Percentiles rank a stretch among this genome's conserved stretches.
Conservation (phyloP, 1,140 invertebrate species). For the Bombyx mandarina region DNA sequence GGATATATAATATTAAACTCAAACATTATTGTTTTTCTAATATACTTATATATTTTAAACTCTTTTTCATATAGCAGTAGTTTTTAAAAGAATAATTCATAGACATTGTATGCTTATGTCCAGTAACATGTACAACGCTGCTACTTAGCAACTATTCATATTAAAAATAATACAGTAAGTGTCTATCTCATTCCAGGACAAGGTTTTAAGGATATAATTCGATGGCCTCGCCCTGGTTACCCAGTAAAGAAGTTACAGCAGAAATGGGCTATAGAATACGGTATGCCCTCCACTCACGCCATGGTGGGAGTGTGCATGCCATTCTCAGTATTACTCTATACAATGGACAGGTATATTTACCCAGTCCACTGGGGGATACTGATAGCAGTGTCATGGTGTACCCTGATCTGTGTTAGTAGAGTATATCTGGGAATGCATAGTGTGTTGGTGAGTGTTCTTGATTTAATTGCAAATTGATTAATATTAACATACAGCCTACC, state of each 20-base stretch:
- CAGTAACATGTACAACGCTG: too few species aligned
- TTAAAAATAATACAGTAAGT: background rate
- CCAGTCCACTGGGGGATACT: slow-evolving; percentile 71
- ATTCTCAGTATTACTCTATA: slow-evolving; percentile 85
- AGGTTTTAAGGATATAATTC: slow-evolving; percentile 88
- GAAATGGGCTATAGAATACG: slow-evolving; percentile 91
- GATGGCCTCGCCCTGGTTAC: slow-evolving; percentile 87
- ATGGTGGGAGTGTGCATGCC: slow-evolving; percentile 91
- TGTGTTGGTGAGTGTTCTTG: slow-evolving; percentile 76
- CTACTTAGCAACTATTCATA: too few species aligned
- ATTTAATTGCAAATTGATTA: background rate
- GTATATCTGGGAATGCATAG: slow-evolving; percentile 95
- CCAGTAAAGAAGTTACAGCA: slow-evolving; percentile 86
- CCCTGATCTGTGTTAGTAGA: slow-evolving; percentile 85
- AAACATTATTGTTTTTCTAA: too few species aligned
- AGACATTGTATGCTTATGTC: background rate
- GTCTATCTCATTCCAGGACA: slow-evolving; percentile 77
- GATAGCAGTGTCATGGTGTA: slow-evolving; percentile 77
- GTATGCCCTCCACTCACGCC: slow-evolving; percentile 95
- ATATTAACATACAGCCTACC: too few species aligned
- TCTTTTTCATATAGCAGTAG: too few species aligned
- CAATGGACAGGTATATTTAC: slow-evolving; percentile 85
- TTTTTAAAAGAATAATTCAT: background rate
- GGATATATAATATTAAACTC: too few species aligned
- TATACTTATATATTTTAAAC: too few species aligned